Evolutionary conservation across 1,140 invertebrate species (phyloP), one percentile per base, ranked within the genome.

Genomic region (Anastrepha ludens): DNA sequence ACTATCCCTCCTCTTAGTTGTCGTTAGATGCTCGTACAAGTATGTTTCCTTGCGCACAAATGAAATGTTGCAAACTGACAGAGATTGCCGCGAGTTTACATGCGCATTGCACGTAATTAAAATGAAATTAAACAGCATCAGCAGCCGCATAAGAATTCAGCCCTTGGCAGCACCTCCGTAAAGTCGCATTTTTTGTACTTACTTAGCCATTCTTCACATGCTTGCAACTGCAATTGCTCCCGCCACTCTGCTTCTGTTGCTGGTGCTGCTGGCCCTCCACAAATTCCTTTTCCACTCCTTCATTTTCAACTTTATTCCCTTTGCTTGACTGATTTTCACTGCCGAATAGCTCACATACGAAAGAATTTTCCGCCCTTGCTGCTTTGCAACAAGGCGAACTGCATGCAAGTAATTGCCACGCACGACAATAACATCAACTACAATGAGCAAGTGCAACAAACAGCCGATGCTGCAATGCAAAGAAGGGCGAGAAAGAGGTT

Each of bases 241-340:
- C 29, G 9, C 3, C 17, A 81, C 47, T 55, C 74, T n/a, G 15
- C 47, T 55, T 6, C n/a, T 11, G 44, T 41, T 47, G 13, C 29
- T 74, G 17, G 13, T 11, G 44, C 70, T 47, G 13, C 29, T 74
- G 17, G 13, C 44, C 47, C 29, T 29, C 41, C 9, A 9, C 74
- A n/a, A 47, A 8, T 55, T 17, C 17, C 74, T 17, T 20, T 81
- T 44, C 5, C 39, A 74, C 13, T 47, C 2, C 47, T 29, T 13
- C 41, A 55, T 7, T 62, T 62, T 62, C 13, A 62, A 62, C 60
- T 81, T 29, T n/a, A 55, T 81, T 55, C 74, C 0, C 74, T 55
- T 81, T 81, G 74, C 74, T 81, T 29, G n/a, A 81, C 15, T 81
- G 47, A 39, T 81, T 58, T 81, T 81, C 74, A 55, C 74, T 55